phyloP scores from a whole-genome alignment of 2,113 vertebrate genomes.

The Shinisaurus crocodilurus region DNA sequence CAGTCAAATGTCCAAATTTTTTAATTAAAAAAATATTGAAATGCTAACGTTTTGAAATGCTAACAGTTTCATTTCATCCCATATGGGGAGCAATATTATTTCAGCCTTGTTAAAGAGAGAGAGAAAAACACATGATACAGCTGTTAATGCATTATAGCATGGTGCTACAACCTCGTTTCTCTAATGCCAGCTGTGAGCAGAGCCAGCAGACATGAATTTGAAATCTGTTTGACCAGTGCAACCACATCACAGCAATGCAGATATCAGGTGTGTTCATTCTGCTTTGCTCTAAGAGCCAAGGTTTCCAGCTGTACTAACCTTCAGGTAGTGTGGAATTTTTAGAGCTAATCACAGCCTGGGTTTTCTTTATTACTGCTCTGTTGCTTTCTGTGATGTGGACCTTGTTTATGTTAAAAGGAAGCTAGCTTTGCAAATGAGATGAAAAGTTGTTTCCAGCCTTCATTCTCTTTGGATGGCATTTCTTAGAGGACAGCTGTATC shows the following conservation, averaged over 20 bases:
- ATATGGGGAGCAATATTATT: slow-evolving; percentile 23
- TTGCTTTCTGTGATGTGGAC: slow-evolving; percentile 23
- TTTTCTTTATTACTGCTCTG: neutral
- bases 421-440: neutral
- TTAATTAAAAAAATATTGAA: neutral
- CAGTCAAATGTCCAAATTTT: neutral
- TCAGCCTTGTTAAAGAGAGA: slow-evolving; percentile 37
- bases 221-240: slow-evolving; percentile 41
- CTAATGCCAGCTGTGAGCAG: neutral
- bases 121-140: slow-evolving; percentile 9
- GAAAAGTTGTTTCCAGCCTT: slow-evolving; percentile 1
- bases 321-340: neutral
- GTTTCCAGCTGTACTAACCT: slow-evolving; percentile 23
- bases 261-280: slow-evolving; percentile 14
- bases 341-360: neutral
- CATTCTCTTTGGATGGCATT: neutral
- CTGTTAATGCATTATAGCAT: slow-evolving; percentile 18
- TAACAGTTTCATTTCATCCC: neutral
- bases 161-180: neutral
- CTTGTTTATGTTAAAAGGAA: slow-evolving; percentile 17
- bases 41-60: neutral
- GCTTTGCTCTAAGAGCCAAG: slow-evolving; percentile 11
- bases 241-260: slow-evolving; percentile 31
- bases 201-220: slow-evolving; percentile 12
- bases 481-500: neutral